Evolutionary conservation across 2,797 vertebrate species (phyloP).

Genomic region (Coccyzus lansbergi): DNA sequence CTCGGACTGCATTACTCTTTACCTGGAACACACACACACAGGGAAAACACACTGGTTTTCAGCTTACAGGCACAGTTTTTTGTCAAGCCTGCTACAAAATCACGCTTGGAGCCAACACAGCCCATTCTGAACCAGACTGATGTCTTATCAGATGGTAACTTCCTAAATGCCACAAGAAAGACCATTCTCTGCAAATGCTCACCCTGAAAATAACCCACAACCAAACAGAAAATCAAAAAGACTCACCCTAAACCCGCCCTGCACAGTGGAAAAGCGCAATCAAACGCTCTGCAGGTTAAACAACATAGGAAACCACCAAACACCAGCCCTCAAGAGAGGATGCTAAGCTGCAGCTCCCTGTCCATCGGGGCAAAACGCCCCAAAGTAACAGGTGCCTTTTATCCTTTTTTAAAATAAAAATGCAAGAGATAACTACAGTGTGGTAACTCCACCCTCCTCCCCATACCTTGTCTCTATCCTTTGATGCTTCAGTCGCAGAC

Average conservation of each 20-base stretch:
- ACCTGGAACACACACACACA: conserved; percentile 78
- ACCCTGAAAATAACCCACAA: neutral
- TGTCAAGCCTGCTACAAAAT: neutral
- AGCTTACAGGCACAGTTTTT: neutral
- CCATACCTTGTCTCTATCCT: conserved; percentile 92
- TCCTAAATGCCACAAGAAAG: neutral
- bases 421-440: neutral
- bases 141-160: neutral
- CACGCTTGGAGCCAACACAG: neutral
- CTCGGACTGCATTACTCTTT: conserved; percentile 93
- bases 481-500: conserved; percentile 87
- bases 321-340: neutral
- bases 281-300: neutral
- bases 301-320: neutral
- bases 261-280: neutral
- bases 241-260: neutral
- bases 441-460: neutral
- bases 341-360: neutral
- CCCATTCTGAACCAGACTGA: neutral
- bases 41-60: rapidly evolving
- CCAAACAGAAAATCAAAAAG: neutral
- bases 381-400: neutral
- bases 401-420: neutral
- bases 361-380: rapidly evolving
- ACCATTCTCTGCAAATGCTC: neutral